Evolutionary conservation across 2,888 invertebrate species (phyloP), one percentile per base, ranked within the genome.

Genomic region (Trichogramma evanescens): DNA sequence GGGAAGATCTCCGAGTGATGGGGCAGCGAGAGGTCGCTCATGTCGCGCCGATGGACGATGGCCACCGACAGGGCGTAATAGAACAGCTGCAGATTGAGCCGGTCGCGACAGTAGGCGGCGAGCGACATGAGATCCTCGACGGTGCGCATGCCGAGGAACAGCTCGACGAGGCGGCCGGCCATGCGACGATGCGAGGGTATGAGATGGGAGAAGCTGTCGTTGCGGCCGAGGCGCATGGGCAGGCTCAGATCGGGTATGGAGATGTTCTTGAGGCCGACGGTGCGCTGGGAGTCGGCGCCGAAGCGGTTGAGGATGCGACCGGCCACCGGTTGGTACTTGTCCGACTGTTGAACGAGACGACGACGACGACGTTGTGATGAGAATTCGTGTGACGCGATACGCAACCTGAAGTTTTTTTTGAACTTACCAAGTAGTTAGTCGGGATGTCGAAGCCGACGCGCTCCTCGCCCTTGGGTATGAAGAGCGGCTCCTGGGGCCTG

Each of bases 1-100:
- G 93, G 93, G 75, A 93, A 91, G 0, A 86, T 81, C 75, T 91
- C 88, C 49, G 86, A 84, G 66, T 92, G 84, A 0, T 89, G 85
- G 0, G 92, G 92, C 54, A 90, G 75, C 55, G 83, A 82, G 38
- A 91, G 69, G 52, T 86, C 83, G 69, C 84, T 84, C 4, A 89
- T 89, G 72, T 90, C 90, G 0, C 77, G 74, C 9, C 89, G 83
- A 79, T 91, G 89, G 69, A 26, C 26, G 26, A 26, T 26, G 26
- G 26, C 26, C 26, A 26, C 26, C 26, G 26, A 26, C 26, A 26
- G 26, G 2, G 26, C 26, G 26, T 26, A 26, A 26, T 26, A 26
- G 26, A 26, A 26, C 26, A 26, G 26, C 26, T 26, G 26, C 26
- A 26, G 26, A 26, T 26, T 26, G 2, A 26, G 26, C 3, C 26